phyloP scores from a whole-genome alignment of 2,888 invertebrate genomes.

The Oegoconia quadripuncta region DNA sequence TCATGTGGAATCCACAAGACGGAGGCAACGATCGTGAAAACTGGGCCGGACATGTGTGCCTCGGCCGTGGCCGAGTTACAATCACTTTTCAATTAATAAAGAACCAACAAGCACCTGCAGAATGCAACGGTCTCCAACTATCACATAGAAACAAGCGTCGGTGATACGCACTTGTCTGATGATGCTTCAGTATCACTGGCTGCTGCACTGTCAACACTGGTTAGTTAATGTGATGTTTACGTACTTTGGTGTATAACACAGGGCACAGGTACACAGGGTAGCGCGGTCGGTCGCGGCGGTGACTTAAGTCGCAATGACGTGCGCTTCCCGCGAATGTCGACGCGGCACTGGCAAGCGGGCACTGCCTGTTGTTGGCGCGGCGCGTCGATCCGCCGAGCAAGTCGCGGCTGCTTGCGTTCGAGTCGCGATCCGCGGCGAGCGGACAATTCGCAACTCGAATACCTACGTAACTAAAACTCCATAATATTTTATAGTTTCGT shows the following conservation, averaged over 20 bases:
- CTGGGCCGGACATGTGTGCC: constrained; percentile 76
- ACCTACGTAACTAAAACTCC: constrained; percentile 60
- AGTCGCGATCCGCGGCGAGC: constrained; percentile 34
- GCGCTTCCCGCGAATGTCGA: constrained; percentile 25
- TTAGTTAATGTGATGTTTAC: constrained; percentile 55
- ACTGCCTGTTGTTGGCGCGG: constrained; percentile 18
- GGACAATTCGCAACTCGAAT: constrained; percentile 57
- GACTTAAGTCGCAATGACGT: constrained; percentile 4
- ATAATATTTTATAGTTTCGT: constrained; percentile 76
- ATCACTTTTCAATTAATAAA: constrained; percentile 78
- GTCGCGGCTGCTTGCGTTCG: constrained; percentile 4
- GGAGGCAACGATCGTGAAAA: constrained; percentile 67
- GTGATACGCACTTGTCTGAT: constrained; percentile 43
- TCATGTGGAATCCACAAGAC: constrained; percentile 55
- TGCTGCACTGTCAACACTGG: constrained; percentile 48
- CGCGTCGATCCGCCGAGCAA: constrained; percentile 17
- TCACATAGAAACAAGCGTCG: constrained; percentile 43
- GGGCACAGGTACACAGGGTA: constrained; percentile 13
- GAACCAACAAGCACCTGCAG: constrained; percentile 70
- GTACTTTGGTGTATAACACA: constrained; percentile 41
- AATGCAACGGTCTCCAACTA: constrained; percentile 63
- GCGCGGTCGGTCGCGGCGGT: constrained; percentile 15
- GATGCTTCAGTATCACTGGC: constrained; percentile 47
- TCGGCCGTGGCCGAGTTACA: constrained; percentile 76
- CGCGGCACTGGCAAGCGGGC: constrained; percentile 20